Percentiles rank a stretch among this genome's conserved stretches.
phyloP scores from a whole-genome alignment of 2,888 invertebrate species.

The Acrobasis repandana region DNA sequence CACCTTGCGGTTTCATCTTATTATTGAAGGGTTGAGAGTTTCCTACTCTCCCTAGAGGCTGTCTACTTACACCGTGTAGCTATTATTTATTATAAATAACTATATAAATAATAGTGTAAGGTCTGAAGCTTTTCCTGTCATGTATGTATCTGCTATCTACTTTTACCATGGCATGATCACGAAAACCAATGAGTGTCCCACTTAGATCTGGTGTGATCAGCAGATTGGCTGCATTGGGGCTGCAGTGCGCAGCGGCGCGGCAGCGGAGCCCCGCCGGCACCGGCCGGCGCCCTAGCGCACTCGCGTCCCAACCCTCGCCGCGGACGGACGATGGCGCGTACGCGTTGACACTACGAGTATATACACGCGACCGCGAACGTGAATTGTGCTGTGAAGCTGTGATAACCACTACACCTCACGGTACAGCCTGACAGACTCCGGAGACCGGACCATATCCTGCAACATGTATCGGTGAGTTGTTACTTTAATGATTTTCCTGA shows the following conservation, averaged over 20 bases:
- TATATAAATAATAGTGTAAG: too few relatives aligned
- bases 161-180: too few relatives aligned
- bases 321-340: slow-evolving; percentile 65
- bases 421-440: slow-evolving; percentile 29
- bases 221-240: slow-evolving; percentile 17
- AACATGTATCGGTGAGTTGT: slow-evolving; percentile 54
- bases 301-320: slow-evolving; percentile 66
- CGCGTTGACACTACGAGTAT: slow-evolving; percentile 42
- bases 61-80: too few relatives aligned
- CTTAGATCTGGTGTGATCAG: not conserved
- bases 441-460: slow-evolving; percentile 34
- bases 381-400: slow-evolving; percentile 54
- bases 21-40: too few relatives aligned
- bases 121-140: too few relatives aligned
- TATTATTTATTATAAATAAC: too few relatives aligned
- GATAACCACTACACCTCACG: slow-evolving; percentile 35
- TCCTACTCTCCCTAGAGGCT: too few relatives aligned
- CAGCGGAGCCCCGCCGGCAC: slow-evolving; percentile 14
- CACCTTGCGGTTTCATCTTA: too few relatives aligned
- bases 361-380: slow-evolving; percentile 40
- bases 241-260: slow-evolving; percentile 33
- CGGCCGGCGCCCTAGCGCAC: slow-evolving; percentile 41
- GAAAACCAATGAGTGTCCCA: not conserved
- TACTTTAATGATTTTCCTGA: not conserved
- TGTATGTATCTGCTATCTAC: too few relatives aligned